Evolutionary conservation across 1,140 invertebrate genomes (phyloP), one percentile per base, ranked within the genome.

Genomic region (Drosophila sp.): DNA sequence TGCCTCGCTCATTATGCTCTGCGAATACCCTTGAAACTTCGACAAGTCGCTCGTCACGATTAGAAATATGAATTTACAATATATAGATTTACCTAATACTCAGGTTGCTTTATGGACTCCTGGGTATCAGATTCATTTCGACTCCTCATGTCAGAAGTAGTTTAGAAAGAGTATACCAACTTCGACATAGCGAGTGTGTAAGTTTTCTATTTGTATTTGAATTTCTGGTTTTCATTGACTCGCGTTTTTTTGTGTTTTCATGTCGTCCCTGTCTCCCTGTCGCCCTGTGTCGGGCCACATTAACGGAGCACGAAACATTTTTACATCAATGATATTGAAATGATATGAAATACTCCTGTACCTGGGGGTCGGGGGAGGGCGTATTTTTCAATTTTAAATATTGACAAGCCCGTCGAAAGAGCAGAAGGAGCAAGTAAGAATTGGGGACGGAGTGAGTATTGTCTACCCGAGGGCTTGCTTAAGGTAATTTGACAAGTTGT

Each of bases 341-440:
- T 82, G 78, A 86, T 82, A 78, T 86, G 80, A 83, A 86, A 81
- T 70, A 81, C 63, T 38, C 40, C 25, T 41, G 56, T 66, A 67
- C 29, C 45, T 58, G 56, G 67, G 58, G 62, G 43, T 43, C 11
- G 32, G 38, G 51, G 5, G 7, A 7, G 7, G n/a, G 57, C 78
- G 71, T 78, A 86, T 87, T 87, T 87, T 87, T 87, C 82, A 87
- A 87, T 87, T 87, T 87, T 87, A 87, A 87, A 87, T 87, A 87
- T 87, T 87, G 82, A 87, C 83, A 86, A 87, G 58, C 64, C 34
- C 51, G 34, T 48, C 43, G 32, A 40, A 14, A 43, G 36, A 41
- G 56, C 21, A 14, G 7, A 38, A 2, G n/a, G n/a, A n/a, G 5
- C 27, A n/a, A n/a, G n/a, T n/a, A n/a, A n/a, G n/a, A n/a, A n/a